Conservation (phyloP, 2,113 vertebrate species). For the Glaucomys volans region DNA sequence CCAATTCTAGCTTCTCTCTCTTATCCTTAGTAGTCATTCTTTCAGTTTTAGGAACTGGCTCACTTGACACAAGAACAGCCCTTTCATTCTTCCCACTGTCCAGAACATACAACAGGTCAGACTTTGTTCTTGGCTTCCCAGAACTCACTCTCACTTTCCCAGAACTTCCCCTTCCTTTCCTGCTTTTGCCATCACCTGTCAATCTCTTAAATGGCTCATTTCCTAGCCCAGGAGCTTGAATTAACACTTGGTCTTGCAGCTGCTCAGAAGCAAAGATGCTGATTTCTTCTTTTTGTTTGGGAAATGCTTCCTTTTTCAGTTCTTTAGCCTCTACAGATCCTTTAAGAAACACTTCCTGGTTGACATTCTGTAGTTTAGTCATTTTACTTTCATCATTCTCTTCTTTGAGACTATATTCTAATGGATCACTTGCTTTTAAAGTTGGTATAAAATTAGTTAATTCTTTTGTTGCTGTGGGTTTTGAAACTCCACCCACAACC, state of each 20-base stretch:
- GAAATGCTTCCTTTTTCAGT: not conserved
- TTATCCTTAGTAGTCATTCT: not conserved
- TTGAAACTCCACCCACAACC: fast-evolving
- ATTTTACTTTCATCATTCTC: not conserved
- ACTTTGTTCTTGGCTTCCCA: constrained; percentile 69
- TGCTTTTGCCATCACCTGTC: constrained; percentile 77
- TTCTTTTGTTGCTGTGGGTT: fast-evolving
- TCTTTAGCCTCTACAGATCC: not conserved
- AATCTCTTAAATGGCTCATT: constrained; percentile 77
- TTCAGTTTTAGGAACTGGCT: fast-evolving
- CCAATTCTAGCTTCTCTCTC: not conserved
- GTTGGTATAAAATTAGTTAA: not conserved
- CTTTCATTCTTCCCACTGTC: not conserved
- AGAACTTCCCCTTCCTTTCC: constrained; percentile 67
- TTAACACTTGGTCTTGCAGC: fast-evolving
- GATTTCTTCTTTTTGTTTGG: not conserved
- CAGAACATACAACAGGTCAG: constrained; percentile 45
- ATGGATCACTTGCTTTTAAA: not conserved
- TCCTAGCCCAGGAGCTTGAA: not conserved
- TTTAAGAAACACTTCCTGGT: not conserved
- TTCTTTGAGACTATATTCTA: constrained; percentile 13
- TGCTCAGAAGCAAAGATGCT: not conserved
- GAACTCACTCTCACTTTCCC: constrained; percentile 71
- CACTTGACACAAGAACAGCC: not conserved
- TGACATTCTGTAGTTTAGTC: not conserved